Conservation (phyloP, 2,888 invertebrate species). For the Mythimna pallens region DNA sequence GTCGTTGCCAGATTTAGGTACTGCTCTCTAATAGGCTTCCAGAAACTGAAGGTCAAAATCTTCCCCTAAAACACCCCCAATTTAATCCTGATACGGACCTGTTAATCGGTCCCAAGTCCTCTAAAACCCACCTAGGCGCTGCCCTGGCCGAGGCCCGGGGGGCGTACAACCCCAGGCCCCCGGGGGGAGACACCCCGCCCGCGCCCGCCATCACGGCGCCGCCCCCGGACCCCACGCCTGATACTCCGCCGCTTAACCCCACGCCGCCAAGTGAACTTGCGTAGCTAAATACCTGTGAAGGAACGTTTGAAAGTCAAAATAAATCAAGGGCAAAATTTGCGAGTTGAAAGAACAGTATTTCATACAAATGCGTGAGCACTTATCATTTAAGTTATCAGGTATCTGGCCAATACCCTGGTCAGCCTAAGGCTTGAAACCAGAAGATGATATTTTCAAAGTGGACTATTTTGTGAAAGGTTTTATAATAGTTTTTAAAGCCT, state of each 20-base stretch:
- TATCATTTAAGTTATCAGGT: not conserved
- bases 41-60: not conserved
- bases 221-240: slow-evolving; percentile 74
- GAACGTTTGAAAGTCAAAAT: not conserved
- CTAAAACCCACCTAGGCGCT: slow-evolving; percentile 74
- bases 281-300: slow-evolving; percentile 96
- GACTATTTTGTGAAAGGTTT: not conserved
- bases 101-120: slow-evolving; percentile 53
- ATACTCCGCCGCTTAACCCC: slow-evolving; percentile 84
- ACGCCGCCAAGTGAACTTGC: slow-evolving; percentile 95
- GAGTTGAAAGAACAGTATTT: too few species aligned
- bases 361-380: too few species aligned
- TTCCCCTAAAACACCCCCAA: slow-evolving; percentile 20
- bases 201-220: slow-evolving; percentile 77
- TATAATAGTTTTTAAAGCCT: not conserved
- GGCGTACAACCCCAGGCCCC: slow-evolving; percentile 85
- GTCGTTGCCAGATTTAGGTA: not conserved
- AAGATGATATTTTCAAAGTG: not conserved
- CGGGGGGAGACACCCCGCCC: slow-evolving; percentile 83
- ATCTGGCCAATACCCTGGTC: not conserved
- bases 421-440: too few species aligned
- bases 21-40: not conserved
- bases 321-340: not conserved
- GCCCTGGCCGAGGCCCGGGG: slow-evolving; percentile 83
- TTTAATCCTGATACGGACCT: slow-evolving; percentile 48